These are phyloP conservation scores for Pomatorhinus ruficollis DNA, from an alignment of 2,113 vertebrate genomes.

Conservation along the genomic window DNA sequence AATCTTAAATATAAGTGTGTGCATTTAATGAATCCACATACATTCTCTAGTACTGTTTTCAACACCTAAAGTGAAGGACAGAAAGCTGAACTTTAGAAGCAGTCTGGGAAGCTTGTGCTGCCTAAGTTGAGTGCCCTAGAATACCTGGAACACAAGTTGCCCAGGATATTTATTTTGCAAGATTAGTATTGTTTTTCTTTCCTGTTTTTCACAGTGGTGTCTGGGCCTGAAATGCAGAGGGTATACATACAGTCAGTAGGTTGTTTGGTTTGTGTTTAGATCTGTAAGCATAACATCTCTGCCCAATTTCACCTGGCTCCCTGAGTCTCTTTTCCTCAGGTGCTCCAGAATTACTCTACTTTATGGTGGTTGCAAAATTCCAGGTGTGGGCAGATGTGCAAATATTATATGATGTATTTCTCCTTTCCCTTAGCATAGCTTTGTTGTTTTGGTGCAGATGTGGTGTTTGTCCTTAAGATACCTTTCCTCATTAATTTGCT, in stretches of 20 bases:
- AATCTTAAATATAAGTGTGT: background rate
- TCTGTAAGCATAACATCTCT: background rate
- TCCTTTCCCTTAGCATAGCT: background rate
- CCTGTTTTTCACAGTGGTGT: background rate
- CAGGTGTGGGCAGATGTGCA: background rate
- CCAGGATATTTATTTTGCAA: background rate
- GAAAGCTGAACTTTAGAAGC: background rate
- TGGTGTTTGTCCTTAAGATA: background rate
- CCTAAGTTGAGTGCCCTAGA: background rate
- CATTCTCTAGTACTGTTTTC: background rate
- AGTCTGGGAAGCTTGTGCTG: background rate
- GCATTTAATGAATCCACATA: background rate
- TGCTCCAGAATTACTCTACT: background rate
- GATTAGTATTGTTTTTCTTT: background rate
- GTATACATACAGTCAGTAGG: accelerated
- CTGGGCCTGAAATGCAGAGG: background rate
- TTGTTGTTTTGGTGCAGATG: background rate
- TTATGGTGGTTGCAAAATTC: background rate
- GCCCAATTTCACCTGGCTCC: background rate
- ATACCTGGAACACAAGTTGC: background rate
- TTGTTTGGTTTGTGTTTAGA: background rate
- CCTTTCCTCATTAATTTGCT: background rate
- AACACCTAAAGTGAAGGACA: background rate
- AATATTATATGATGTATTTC: background rate
- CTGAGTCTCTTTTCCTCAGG: background rate